Evolutionary conservation across 2,113 vertebrate species (phyloP).

Genomic region (Pelecanoides urinatrix): DNA sequence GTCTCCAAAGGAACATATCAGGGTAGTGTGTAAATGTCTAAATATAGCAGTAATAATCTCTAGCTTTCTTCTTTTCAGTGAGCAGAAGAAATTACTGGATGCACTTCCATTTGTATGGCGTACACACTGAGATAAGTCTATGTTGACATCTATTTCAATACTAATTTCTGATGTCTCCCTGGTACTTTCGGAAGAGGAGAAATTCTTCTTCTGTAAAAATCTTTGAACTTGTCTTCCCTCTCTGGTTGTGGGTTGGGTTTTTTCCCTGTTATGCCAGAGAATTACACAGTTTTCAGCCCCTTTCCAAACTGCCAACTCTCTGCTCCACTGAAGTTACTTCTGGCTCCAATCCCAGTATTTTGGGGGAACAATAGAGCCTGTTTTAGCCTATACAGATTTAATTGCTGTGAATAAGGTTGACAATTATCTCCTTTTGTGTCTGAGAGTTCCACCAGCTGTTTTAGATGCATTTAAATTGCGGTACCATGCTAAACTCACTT

Average conservation of each 20-base stretch:
- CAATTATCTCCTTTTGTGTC: conserved; percentile 60
- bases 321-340: conserved; percentile 26
- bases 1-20: background rate
- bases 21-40: background rate
- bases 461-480: conserved; percentile 10
- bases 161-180: background rate
- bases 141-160: background rate
- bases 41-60: background rate
- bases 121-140: background rate
- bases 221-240: background rate
- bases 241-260: background rate
- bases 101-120: background rate
- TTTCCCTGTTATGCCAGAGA: background rate
- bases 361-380: conserved; percentile 55
- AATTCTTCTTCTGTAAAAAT: background rate
- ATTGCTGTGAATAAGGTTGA: conserved; percentile 60
- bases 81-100: background rate
- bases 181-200: background rate
- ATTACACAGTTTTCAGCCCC: background rate
- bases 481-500: background rate
- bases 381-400: conserved; percentile 66
- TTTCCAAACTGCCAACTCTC: background rate
- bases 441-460: conserved; percentile 61
- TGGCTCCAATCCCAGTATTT: conserved; percentile 39
- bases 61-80: background rate